Conservation (phyloP, 2,113 vertebrate genomes). For the Tichodroma muraria region DNA sequence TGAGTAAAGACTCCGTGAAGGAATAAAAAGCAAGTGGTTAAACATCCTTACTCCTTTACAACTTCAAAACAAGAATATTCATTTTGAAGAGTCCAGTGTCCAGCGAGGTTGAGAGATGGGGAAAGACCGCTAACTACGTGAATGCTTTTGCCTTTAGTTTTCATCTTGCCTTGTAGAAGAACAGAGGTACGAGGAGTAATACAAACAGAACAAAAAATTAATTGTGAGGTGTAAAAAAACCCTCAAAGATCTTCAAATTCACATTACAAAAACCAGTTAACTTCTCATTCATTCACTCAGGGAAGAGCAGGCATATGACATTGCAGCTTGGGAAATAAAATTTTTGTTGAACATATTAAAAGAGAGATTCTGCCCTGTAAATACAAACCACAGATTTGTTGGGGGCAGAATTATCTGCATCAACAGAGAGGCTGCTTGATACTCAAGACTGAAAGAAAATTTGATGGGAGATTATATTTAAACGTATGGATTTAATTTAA, state of each 20-base stretch:
- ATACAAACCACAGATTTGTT: neutral
- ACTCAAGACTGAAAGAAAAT: neutral
- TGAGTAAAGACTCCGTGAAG: neutral
- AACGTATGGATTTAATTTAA: neutral
- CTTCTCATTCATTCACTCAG: neutral
- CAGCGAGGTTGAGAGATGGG: neutral
- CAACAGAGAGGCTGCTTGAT: neutral
- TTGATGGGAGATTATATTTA: neutral
- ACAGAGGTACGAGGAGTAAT: neutral
- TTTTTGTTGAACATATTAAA: neutral
- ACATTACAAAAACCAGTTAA: neutral
- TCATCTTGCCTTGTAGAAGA: neutral
- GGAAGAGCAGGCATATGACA: neutral
- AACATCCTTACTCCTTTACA: neutral
- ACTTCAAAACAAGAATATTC: neutral
- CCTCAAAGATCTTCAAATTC: neutral
- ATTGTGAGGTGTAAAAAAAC: neutral
- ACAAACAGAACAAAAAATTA: neutral
- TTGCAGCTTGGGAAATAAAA: neutral
- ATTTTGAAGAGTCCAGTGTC: neutral
- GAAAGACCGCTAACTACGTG: neutral
- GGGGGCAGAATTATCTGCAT: rapidly evolving
- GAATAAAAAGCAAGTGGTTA: neutral
- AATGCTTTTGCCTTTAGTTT: neutral
- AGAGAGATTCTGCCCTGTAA: neutral